Conservation (phyloP, 2,113 vertebrate species). For the Thamnaconus septentrionalis region DNA sequence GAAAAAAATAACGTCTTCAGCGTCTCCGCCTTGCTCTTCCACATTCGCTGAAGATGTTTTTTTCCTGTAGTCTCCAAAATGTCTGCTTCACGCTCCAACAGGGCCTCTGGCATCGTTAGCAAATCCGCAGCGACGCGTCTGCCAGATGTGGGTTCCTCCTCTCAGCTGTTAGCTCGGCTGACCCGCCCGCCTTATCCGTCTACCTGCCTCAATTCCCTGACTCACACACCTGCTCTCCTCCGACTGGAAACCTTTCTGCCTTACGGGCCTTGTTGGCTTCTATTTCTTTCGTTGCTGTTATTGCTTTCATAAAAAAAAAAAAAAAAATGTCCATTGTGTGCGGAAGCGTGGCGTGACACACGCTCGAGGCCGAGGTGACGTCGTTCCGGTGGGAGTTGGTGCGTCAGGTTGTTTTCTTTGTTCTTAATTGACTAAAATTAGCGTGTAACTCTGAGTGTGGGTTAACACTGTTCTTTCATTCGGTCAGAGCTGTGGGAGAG, state of each 20-base stretch:
- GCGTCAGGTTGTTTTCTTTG: too few species aligned
- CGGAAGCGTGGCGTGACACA: too few species aligned
- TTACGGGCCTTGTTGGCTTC: slow-evolving; percentile 1
- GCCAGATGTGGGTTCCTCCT: slow-evolving; percentile 16
- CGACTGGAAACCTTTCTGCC: slow-evolving; percentile 5
- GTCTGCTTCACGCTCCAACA: neutral
- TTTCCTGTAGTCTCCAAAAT: neutral
- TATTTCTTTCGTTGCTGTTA: neutral
- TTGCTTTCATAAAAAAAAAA: neutral
- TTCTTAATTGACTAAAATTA: too few species aligned
- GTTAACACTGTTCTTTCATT: too few species aligned
- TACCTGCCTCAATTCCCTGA: neutral
- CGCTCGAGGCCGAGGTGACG: too few species aligned
- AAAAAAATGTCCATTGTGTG: neutral
- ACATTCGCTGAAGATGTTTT: too few species aligned
- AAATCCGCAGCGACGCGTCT: slow-evolving; percentile 10
- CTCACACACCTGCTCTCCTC: slow-evolving; percentile 34
- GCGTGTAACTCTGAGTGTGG: too few species aligned
- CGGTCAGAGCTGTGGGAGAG: too few species aligned
- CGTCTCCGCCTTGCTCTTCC: too few species aligned
- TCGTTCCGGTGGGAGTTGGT: too few species aligned
- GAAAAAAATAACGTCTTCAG: too few species aligned
- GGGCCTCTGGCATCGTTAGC: slow-evolving; percentile 3
- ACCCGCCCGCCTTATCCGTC: slow-evolving; percentile 16
- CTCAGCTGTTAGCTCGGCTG: neutral